A percentile compares a stretch with the other conserved stretches of the same genome.
Conservation (phyloP, 2,113 vertebrate genomes). For the Tylochromis polylepis region DNA sequence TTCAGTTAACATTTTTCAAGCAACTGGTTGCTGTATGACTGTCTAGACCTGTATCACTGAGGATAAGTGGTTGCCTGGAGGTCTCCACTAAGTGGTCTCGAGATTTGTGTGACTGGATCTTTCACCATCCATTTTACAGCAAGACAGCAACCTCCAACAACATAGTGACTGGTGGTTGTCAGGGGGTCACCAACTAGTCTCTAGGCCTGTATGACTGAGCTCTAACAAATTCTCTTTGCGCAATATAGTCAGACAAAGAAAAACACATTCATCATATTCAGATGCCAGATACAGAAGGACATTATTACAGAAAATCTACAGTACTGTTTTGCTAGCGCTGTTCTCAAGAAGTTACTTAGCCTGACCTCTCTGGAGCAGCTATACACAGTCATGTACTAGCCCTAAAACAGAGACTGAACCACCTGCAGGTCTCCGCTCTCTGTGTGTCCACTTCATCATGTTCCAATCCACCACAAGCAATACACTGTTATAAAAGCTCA, state of each 20-base stretch:
- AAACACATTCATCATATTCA: not conserved
- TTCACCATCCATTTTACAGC: not conserved
- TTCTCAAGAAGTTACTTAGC: not conserved
- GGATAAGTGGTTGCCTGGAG: not conserved
- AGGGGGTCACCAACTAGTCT: not conserved
- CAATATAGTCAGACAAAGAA: not conserved
- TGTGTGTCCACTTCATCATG: slow-evolving; percentile 18
- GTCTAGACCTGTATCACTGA: not conserved
- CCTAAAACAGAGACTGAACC: not conserved
- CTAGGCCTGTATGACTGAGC: not conserved
- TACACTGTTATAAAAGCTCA: not conserved
- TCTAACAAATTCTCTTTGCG: not conserved
- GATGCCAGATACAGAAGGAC: not conserved
- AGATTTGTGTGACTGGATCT: not conserved
- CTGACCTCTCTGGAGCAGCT: not conserved
- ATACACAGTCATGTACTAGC: not conserved
- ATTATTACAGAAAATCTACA: not conserved
- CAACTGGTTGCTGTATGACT: not conserved
- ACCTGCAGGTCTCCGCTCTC: slow-evolving; percentile 10
- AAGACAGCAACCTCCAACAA: not conserved
- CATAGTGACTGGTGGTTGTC: not conserved
- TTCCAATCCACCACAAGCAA: slow-evolving; percentile 35
- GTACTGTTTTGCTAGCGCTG: not conserved
- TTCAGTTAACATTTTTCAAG: not conserved
- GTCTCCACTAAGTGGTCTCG: not conserved